Evolutionary conservation across 2,113 vertebrate species (phyloP).

Genomic region (Alosa alosa): DNA sequence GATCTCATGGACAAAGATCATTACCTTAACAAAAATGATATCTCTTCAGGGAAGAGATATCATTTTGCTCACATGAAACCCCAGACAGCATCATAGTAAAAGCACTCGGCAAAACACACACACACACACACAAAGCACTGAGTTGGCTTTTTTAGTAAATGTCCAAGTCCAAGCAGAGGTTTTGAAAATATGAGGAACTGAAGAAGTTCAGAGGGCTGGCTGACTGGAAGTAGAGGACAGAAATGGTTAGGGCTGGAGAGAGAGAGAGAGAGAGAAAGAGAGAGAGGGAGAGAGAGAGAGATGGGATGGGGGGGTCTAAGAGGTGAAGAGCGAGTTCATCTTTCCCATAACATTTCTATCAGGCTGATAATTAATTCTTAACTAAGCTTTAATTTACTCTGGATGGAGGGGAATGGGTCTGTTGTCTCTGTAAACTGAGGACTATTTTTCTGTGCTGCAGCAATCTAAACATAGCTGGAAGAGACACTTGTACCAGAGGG

Average conservation of each 20-base stretch:
- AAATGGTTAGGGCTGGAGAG: background rate
- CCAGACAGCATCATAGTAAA: background rate
- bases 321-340: background rate
- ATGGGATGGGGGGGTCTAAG: background rate
- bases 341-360: constrained; percentile 30
- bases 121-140: background rate
- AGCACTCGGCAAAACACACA: background rate
- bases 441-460: constrained; percentile 37
- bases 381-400: constrained; percentile 26
- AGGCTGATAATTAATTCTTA: constrained; percentile 25
- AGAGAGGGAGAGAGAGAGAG: background rate
- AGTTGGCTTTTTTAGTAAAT: background rate
- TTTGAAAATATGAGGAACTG: constrained; percentile 13
- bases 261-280: background rate
- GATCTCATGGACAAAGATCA: background rate
- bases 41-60: background rate
- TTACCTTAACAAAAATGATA: background rate
- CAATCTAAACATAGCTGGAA: constrained; percentile 34
- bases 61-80: background rate
- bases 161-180: background rate
- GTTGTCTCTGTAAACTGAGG: constrained; percentile 36
- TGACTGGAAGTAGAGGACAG: background rate
- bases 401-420: constrained; percentile 15
- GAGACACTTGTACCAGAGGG: background rate
- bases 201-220: background rate